Base-by-base conservation (phyloP, 2,113 vertebrate genomes). In the Clarias batrachus region DNA sequence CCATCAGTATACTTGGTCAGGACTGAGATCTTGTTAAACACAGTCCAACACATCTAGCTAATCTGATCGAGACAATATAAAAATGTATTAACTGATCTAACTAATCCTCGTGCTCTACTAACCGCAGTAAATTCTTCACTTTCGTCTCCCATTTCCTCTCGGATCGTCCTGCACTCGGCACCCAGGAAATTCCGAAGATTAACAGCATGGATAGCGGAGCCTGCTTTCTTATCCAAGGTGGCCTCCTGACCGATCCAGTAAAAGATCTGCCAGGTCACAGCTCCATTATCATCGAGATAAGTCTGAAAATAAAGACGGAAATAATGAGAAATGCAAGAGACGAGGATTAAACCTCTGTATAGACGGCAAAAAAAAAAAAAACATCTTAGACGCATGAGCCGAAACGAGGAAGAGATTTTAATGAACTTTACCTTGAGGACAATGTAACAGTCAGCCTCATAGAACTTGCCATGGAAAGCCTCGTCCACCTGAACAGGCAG, bases 141-240 rank as follows among this genome's bases (percentile, higher is more conserved):
- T 92, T 99, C 98, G 0, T 99, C 98, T 0, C 98, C 98, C 98
- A 99, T 99, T 94, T 99, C 98, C 87, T 99, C 98, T 10, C 98
- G 95, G 65, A 96, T 93, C 0, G 96, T 96, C 86, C 98, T 95
- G 90, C 97, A 96, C 91, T 99, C 97, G 0, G 98, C 98, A 0
- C 98, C 98, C 63, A 99, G 94, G 92, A 95, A 97, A 90, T 99
- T 99, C 8, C 98, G 94, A 85, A 99, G 96, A 92, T 99, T 99
- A 92, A 99, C 98, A 0, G 98, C 96, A 0, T 99, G 98, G 91
- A 99, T 99, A 91, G 98, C 98, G 0, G 98, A 93, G 84, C 98
- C 96, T 0, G 98, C 98, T 88, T 99, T 99, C 94, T 99, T 99
- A 93, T 99, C 98, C 3, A 99, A 93, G 0, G 98, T 97, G 91